phyloP scores from a whole-genome alignment of 2,888 invertebrate species.

The Trichacis sp. region DNA sequence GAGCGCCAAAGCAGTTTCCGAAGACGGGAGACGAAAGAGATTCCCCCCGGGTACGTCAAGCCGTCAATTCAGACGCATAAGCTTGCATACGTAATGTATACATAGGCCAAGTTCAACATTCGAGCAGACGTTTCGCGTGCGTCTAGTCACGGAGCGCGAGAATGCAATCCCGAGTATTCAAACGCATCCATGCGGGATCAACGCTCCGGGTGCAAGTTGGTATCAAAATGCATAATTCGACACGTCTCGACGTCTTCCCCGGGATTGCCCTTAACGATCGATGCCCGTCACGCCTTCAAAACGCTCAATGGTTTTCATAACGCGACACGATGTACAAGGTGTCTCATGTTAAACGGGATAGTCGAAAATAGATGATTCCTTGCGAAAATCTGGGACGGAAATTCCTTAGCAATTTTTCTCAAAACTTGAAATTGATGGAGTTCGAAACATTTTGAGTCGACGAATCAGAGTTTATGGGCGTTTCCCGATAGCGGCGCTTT shows the following conservation, averaged over 20 bases:
- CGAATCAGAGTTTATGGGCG: too few species aligned
- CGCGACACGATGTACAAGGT: too few species aligned
- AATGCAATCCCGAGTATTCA: slow-evolving; percentile 58
- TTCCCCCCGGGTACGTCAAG: slow-evolving; percentile 12
- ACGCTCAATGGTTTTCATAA: too few species aligned
- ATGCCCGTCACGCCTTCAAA: slow-evolving; percentile 17
- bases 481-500: too few species aligned
- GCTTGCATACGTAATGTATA: slow-evolving; percentile 16
- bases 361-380: too few species aligned
- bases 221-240: slow-evolving; percentile 60
- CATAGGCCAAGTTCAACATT: slow-evolving; percentile 24
- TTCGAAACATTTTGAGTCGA: too few species aligned
- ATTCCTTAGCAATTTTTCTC: too few species aligned
- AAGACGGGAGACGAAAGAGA: slow-evolving; percentile 3
- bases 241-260: slow-evolving; percentile 44
- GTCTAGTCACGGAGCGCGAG: slow-evolving; percentile 35
- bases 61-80: slow-evolving; percentile 23
- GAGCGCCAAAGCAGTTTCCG: neutral
- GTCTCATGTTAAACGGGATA: too few species aligned
- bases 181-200: slow-evolving; percentile 54
- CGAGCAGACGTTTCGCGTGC: slow-evolving; percentile 15
- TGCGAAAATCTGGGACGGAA: too few species aligned
- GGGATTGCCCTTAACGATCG: slow-evolving; percentile 19
- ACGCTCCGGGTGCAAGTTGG: slow-evolving; percentile 59
- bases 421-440: too few species aligned